These are phyloP conservation scores for Perizoma flavofasciatum DNA, from an alignment of 2,888 invertebrate species.

Conservation along the genomic window DNA sequence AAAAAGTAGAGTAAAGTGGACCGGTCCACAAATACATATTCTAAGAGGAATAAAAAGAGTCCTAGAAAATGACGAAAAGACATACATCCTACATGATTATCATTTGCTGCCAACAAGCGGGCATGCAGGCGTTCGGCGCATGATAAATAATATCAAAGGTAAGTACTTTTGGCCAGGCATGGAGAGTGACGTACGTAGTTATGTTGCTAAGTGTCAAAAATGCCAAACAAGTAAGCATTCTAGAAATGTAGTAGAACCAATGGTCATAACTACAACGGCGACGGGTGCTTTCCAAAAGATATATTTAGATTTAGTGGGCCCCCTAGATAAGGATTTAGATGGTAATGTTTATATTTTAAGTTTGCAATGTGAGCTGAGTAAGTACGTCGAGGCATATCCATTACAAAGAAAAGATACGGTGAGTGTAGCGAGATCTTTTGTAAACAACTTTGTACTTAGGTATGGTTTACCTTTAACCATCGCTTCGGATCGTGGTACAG, in stretches of 20 bases:
- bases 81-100: constrained; percentile 1
- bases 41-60: background rate
- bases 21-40: background rate
- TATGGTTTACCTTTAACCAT: no score
- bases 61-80: background rate
- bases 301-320: no score
- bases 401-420: no score
- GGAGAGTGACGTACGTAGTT: background rate
- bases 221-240: background rate
- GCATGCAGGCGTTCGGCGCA: background rate
- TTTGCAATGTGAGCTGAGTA: no score
- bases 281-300: no score
- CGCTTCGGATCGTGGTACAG: no score
- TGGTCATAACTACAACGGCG: constrained; percentile 1
- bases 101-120: constrained; percentile 1
- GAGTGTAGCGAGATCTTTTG: no score
- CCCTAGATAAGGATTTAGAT: no score
- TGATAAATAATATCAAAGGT: constrained; percentile 1
- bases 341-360: no score
- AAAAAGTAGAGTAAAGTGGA: background rate
- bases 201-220: background rate
- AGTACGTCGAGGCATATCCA: no score
- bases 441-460: no score
- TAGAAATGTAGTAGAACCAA: background rate
- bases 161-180: background rate